These are phyloP conservation scores for Aplodontia rufa DNA, from an alignment of 2,113 vertebrate genomes.

Conservation along the genomic window DNA sequence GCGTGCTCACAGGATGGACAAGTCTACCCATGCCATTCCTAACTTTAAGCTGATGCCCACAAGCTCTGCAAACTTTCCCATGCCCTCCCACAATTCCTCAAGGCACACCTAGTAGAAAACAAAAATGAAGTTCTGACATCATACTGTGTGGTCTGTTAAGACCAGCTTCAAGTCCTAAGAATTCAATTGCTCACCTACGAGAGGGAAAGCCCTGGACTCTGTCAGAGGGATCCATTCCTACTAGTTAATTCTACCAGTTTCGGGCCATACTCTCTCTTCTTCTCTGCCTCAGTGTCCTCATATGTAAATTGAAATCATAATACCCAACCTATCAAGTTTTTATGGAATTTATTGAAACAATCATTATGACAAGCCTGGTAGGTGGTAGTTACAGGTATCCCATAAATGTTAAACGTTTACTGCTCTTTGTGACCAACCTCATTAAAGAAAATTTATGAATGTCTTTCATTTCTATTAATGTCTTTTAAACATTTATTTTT, in stretches of 20 bases:
- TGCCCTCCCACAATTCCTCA: not conserved
- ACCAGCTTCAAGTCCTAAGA: not conserved
- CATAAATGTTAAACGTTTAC: not conserved
- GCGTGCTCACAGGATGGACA: not conserved
- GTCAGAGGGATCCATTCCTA: not conserved
- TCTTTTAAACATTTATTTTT: not conserved
- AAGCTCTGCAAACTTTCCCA: not conserved
- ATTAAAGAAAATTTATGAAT: conserved; percentile 1
- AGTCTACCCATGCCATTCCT: not conserved
- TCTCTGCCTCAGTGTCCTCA: not conserved
- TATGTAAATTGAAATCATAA: not conserved
- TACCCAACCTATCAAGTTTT: not conserved
- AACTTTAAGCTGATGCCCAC: not conserved
- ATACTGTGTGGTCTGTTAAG: not conserved
- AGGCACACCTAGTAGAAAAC: not conserved
- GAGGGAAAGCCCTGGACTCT: not conserved
- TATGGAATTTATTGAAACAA: not conserved
- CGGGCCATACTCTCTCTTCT: not conserved
- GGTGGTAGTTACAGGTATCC: not conserved
- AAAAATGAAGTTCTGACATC: not conserved
- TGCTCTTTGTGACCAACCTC: not conserved
- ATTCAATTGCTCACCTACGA: not conserved
- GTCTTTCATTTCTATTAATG: not conserved
- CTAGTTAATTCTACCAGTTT: not conserved
- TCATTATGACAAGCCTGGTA: not conserved